Conservation (phyloP, 2,797 vertebrate genomes). For the Sebastes oblongus region DNA sequence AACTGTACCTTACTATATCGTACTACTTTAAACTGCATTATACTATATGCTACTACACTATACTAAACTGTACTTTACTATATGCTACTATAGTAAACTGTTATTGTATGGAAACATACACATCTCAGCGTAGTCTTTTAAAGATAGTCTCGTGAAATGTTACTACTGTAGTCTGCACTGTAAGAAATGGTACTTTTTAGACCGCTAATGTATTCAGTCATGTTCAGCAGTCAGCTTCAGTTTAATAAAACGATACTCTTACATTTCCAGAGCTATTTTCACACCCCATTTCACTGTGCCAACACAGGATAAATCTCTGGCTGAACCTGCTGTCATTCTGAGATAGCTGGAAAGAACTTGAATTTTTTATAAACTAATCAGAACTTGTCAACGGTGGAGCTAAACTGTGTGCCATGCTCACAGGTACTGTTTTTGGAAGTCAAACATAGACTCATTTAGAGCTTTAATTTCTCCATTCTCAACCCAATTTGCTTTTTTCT, state of each 20-base stretch:
- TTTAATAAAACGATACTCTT: conserved; percentile 33
- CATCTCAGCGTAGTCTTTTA: neutral
- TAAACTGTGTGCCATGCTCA: neutral
- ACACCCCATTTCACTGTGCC: conserved; percentile 46
- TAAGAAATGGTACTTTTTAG: neutral
- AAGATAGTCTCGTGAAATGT: neutral
- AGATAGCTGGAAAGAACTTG: neutral
- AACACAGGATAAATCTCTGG: conserved; percentile 34
- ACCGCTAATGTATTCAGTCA: conserved; percentile 21
- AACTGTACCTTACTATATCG: too few relatives aligned
- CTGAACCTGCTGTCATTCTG: conserved; percentile 29
- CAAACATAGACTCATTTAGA: conserved; percentile 1
- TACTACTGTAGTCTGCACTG: neutral
- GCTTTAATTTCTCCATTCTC: neutral
- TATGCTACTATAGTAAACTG: neutral
- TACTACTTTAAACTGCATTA: neutral
- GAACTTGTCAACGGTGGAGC: neutral
- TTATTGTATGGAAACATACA: neutral
- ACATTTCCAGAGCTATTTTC: conserved; percentile 33
- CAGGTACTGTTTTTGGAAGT: neutral
- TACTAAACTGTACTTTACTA: neutral
- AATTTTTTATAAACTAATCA: neutral
- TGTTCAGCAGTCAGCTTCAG: conserved; percentile 28
- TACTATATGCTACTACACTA: neutral
- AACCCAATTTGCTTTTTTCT: neutral